A percentile compares a stretch with the other conserved stretches of the same genome.
These are phyloP conservation scores for Adelognathus sp. DNA, from an alignment of 2,888 invertebrate species.

Conservation along the genomic window DNA sequence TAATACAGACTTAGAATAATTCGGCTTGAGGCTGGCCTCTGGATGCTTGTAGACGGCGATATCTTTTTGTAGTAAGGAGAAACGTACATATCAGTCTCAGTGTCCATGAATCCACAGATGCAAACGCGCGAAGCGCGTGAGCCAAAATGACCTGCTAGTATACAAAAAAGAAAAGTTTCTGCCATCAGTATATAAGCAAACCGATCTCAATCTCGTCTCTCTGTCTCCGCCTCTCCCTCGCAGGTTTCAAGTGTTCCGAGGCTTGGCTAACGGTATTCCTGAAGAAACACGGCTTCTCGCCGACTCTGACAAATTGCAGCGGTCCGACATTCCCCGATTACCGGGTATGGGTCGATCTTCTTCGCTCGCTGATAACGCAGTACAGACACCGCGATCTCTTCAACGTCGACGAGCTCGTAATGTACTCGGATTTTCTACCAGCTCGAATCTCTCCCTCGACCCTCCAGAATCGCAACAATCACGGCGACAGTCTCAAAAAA, in stretches of 20 bases:
- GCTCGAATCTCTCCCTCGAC: slow-evolving; percentile 10
- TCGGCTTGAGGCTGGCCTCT: no score
- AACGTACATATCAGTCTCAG: no score
- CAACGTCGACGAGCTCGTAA: slow-evolving; percentile 70
- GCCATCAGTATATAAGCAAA: neutral
- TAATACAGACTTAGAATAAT: no score
- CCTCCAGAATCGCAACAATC: neutral
- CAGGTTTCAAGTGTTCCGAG: slow-evolving; percentile 71
- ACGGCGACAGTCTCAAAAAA: neutral
- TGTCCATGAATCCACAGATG: no score
- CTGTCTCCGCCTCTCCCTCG: neutral
- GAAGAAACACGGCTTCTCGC: slow-evolving; percentile 67
- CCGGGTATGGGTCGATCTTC: slow-evolving; percentile 68
- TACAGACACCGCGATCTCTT: slow-evolving; percentile 71
- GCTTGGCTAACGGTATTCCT: slow-evolving; percentile 71
- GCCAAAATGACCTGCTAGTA: no score
- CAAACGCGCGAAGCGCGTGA: no score
- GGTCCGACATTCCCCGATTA: slow-evolving; percentile 70
- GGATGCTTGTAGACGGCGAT: no score
- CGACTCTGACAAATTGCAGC: slow-evolving; percentile 53
- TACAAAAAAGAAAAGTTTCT: slow-evolving; percentile 25
- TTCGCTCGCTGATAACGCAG: slow-evolving; percentile 66
- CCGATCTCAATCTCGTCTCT: neutral
- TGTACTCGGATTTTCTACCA: slow-evolving; percentile 67
- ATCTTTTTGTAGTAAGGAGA: no score